Conservation (phyloP, 2,113 vertebrate species). For the Gorsachius goisagi region DNA sequence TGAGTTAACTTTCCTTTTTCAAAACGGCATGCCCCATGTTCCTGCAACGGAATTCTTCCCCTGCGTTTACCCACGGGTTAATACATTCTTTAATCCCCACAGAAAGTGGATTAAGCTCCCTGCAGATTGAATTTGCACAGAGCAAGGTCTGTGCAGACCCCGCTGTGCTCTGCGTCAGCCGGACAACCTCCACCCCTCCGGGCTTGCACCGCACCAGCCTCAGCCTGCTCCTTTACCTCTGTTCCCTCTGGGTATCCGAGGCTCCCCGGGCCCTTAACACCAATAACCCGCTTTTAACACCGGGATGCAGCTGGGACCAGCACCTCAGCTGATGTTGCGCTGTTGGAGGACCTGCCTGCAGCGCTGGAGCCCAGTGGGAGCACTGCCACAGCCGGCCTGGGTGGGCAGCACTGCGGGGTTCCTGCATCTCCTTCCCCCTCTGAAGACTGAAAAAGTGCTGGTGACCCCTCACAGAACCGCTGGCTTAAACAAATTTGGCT, state of each 20-base stretch:
- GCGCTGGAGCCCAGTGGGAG: fast-evolving
- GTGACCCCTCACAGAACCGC: background rate
- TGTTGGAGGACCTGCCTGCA: background rate
- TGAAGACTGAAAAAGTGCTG: background rate
- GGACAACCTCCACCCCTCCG: background rate
- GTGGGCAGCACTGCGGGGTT: fast-evolving
- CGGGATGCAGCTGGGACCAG: background rate
- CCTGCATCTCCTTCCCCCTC: background rate
- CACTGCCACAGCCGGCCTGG: background rate
- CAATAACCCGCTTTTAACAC: background rate
- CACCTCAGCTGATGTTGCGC: fast-evolving
- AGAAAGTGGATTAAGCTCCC: background rate
- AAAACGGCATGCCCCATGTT: background rate
- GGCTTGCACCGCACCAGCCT: fast-evolving
- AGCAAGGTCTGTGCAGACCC: fast-evolving
- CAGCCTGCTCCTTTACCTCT: background rate
- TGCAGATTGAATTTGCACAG: background rate
- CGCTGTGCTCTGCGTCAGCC: background rate
- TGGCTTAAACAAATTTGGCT: background rate
- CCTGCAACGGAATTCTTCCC: background rate
- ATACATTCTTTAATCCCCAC: background rate
- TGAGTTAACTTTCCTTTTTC: background rate
- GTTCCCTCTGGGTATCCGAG: fast-evolving
- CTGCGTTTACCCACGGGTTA: background rate
- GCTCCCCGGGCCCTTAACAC: background rate